These are phyloP conservation scores for Petrophora chlorosata DNA, from an alignment of 2,888 invertebrate species.

Conservation along the genomic window DNA sequence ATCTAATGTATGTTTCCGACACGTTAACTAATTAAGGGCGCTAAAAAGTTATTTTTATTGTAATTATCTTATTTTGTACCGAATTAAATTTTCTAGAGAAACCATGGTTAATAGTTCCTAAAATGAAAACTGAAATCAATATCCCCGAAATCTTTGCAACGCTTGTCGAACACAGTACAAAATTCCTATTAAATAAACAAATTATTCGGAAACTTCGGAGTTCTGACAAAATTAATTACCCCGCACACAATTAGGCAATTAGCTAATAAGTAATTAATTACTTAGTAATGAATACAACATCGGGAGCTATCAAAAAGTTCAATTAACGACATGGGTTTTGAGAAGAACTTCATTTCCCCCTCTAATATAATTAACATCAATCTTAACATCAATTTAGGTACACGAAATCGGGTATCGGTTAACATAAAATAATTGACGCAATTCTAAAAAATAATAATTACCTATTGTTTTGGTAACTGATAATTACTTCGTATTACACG, in stretches of 20 bases:
- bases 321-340: slow-evolving; percentile 14
- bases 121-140: slow-evolving; percentile 4
- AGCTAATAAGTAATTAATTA: slow-evolving; percentile 37
- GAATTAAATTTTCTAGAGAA: too few species aligned
- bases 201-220: slow-evolving; percentile 27
- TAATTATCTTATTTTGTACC: too few species aligned
- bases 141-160: slow-evolving; percentile 1
- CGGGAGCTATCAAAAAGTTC: slow-evolving; percentile 12
- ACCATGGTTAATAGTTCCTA: too few species aligned
- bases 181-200: slow-evolving; percentile 23
- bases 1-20: too few species aligned
- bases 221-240: slow-evolving; percentile 32
- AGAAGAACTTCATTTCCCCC: not conserved
- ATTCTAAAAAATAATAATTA: too few species aligned
- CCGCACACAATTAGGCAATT: slow-evolving; percentile 35
- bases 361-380: slow-evolving; percentile 1
- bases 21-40: too few species aligned
- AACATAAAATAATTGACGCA: too few species aligned
- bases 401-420: not conserved
- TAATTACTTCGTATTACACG: too few species aligned
- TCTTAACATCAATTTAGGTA: not conserved
- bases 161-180: slow-evolving; percentile 19
- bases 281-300: slow-evolving; percentile 12
- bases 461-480: too few species aligned
- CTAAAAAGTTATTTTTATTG: too few species aligned